Evolutionary conservation across 2,888 invertebrate species (phyloP).

Genomic region (Drosophila neonasuta): DNA sequence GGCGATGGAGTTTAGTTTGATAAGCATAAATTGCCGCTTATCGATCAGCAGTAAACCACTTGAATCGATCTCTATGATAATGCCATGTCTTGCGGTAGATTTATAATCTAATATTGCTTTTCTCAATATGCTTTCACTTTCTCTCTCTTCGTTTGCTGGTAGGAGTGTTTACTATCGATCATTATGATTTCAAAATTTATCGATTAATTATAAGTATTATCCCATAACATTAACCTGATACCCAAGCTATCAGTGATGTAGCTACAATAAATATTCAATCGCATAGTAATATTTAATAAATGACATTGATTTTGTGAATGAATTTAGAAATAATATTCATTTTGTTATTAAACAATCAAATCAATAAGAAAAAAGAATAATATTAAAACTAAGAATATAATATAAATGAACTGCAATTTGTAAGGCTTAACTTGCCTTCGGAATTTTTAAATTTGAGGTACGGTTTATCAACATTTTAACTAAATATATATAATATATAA

Average conservation of each 20-base stretch:
- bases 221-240: too few species aligned
- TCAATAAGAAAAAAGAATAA: not conserved
- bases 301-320: too few species aligned
- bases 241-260: not conserved
- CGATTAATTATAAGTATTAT: not conserved
- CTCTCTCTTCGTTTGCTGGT: conserved; percentile 26
- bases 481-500: too few species aligned
- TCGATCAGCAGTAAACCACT: conserved; percentile 45
- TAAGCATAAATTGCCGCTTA: conserved; percentile 69
- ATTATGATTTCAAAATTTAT: not conserved
- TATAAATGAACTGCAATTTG: too few species aligned
- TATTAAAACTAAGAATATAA: too few species aligned
- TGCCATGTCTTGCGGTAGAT: conserved; percentile 21
- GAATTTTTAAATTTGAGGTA: too few species aligned
- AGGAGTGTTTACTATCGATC: not conserved
- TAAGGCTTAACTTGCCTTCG: too few species aligned
- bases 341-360: not conserved
- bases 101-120: conserved; percentile 8
- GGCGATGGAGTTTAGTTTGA: conserved; percentile 28
- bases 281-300: not conserved
- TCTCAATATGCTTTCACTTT: conserved; percentile 33
- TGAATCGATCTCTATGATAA: conserved; percentile 43
- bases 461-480: too few species aligned
- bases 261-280: not conserved
- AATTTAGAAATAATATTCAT: not conserved